A percentile compares a stretch with the other conserved stretches of the same genome.
Evolutionary conservation across 2,888 invertebrate species (phyloP).

Genomic region (Ashinkailepas kermadecensis): DNA sequence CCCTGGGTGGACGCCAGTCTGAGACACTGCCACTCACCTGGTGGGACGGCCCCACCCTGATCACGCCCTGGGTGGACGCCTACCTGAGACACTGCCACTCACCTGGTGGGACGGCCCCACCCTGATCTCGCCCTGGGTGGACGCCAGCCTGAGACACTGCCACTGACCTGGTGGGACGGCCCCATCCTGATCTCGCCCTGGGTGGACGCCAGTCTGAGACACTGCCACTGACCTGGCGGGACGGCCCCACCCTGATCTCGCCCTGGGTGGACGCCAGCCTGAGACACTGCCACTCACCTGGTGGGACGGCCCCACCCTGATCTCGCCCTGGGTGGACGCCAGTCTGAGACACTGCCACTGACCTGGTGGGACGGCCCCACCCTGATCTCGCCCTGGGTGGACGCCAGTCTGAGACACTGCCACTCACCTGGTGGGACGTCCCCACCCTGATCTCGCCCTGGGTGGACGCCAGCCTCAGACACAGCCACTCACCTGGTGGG

Average conservation of each 20-base stretch:
- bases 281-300: too few relatives aligned
- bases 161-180: slow-evolving; percentile 48
- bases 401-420: slow-evolving; percentile 42
- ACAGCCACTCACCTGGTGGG: slow-evolving; percentile 46
- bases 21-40: too few relatives aligned
- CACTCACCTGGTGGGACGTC: slow-evolving; percentile 48
- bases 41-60: slow-evolving; percentile 41
- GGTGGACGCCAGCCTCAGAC: too few relatives aligned
- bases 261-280: slow-evolving; percentile 52
- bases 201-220: too few relatives aligned
- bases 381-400: slow-evolving; percentile 53
- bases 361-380: slow-evolving; percentile 53
- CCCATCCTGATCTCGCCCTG: too few relatives aligned
- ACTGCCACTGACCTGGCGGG: slow-evolving; percentile 46
- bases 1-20: slow-evolving; percentile 52
- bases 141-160: slow-evolving; percentile 50
- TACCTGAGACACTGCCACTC: background rate
- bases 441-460: too few relatives aligned
- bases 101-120: slow-evolving; percentile 53
- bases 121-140: slow-evolving; percentile 53
- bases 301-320: slow-evolving; percentile 41
- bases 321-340: too few relatives aligned
- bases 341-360: slow-evolving; percentile 1
- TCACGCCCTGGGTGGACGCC: too few relatives aligned
- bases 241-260: slow-evolving; percentile 53